Evolutionary conservation across 1,140 invertebrate genomes (phyloP).

Genomic region (Macrotrachela quadricornifera): DNA sequence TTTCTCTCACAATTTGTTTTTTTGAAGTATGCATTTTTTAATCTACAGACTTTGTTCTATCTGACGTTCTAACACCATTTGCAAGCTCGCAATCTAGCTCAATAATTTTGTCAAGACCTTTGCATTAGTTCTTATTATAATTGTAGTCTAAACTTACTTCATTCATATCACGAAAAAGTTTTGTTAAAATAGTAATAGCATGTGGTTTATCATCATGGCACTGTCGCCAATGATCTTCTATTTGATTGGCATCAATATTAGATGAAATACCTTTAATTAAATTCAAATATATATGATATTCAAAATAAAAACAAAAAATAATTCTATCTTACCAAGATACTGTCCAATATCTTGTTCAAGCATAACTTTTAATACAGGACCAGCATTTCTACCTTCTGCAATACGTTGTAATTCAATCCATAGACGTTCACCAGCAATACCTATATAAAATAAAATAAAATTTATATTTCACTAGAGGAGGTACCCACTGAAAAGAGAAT

Average conservation of each 20-base stretch:
- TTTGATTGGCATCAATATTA: too few relatives aligned
- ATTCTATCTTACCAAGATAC: conserved; percentile 53
- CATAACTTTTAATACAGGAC: conserved; percentile 52
- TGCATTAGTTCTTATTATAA: too few relatives aligned
- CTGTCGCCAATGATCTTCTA: not conserved
- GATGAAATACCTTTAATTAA: not conserved
- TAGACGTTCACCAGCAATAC: conserved; percentile 79
- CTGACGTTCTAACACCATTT: too few relatives aligned
- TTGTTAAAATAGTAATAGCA: not conserved
- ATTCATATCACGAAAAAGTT: not conserved
- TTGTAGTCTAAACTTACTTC: too few relatives aligned
- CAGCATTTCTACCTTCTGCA: conserved; percentile 53
- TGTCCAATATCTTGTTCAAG: conserved; percentile 45
- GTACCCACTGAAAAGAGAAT: too few relatives aligned
- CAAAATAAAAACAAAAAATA: too few relatives aligned
- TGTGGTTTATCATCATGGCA: not conserved
- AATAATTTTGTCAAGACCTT: too few relatives aligned
- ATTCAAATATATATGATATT: not conserved
- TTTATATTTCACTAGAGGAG: too few relatives aligned
- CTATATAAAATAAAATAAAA: conserved; percentile 16
- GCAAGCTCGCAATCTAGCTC: too few relatives aligned
- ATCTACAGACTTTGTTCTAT: too few relatives aligned
- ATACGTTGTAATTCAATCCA: conserved; percentile 88
- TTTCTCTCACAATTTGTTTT: too few relatives aligned
- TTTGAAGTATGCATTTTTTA: too few relatives aligned